Conservation (phyloP, 2,113 vertebrate genomes). For the Panthera tigris region DNA sequence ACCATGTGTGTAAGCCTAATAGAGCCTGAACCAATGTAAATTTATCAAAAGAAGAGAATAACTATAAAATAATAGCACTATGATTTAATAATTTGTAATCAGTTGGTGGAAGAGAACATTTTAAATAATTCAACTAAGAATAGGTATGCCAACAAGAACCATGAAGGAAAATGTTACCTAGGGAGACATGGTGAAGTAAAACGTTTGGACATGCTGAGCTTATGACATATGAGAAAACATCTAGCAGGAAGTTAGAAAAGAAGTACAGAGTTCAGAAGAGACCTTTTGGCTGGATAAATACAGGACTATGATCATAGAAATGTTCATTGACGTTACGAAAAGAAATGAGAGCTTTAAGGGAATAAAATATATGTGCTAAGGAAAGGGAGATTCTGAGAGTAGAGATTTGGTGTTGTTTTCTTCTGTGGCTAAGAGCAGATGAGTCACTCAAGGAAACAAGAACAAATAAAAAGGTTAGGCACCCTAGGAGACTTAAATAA, state of each 20-base stretch:
- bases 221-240: accelerated
- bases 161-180: background rate
- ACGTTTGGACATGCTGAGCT: accelerated
- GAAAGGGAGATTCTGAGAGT: background rate
- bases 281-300: background rate
- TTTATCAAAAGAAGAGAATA: background rate
- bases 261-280: background rate
- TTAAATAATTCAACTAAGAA: background rate
- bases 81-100: background rate
- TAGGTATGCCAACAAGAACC: background rate
- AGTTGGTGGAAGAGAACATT: background rate
- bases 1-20: background rate
- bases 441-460: background rate
- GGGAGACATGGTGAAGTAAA: accelerated
- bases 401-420: background rate
- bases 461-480: background rate
- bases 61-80: background rate
- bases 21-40: background rate
- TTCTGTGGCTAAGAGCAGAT: background rate
- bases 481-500: background rate
- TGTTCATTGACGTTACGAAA: background rate
- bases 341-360: background rate
- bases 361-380: background rate
- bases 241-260: background rate
- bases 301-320: background rate